Evolutionary conservation across 2,888 invertebrate genomes (phyloP), one percentile per base, ranked within the genome.

Genomic region (Microplitis manilae): DNA sequence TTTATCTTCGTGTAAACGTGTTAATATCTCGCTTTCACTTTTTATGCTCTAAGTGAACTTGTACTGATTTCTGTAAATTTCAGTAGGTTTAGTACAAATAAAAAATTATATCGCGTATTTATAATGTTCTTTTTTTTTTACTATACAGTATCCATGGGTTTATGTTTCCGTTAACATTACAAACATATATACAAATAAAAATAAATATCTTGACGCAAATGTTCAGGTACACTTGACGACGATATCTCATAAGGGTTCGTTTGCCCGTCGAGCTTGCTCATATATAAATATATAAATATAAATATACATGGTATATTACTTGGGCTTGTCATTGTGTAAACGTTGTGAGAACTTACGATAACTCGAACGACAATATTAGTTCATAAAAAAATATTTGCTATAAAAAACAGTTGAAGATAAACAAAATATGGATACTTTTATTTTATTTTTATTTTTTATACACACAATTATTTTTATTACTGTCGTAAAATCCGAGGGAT

Each of bases 291-390:
- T 20, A 65, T 13, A 68, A 5, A 4, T 40, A 68, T 15, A 8
- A 40, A 40, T 17, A 30, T 30, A 30, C 30, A 30, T 30, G 30
- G 30, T 4, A 30, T 30, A 30, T 30, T 30, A 30, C 30, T 30
- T 30, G 30, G 30, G 30, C 65, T 73, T 73, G 73, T 74, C 67
- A 70, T 69, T 70, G 70, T 70, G 70, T 17, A 75, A 70, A 75
- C 70, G 67, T 69, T 64, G 59, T 68, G 61, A 13, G 30, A 64
- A 61, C 39, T 41, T 38, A 69, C 64, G 64, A 75, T 75, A 75
- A 64, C 64, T 50, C 50, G 59, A 68, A 50, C 15, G 50, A 78
- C 64, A 64, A 75, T 73, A 73, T 76, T 75, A 73, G 69, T 77
- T 78, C 39, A 38, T 60, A 64, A 8, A 15, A 38, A 40, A 59